Evolutionary conservation across 2,888 invertebrate species (phyloP), one percentile per base, ranked within the genome.

Genomic region (Neria commutata): DNA sequence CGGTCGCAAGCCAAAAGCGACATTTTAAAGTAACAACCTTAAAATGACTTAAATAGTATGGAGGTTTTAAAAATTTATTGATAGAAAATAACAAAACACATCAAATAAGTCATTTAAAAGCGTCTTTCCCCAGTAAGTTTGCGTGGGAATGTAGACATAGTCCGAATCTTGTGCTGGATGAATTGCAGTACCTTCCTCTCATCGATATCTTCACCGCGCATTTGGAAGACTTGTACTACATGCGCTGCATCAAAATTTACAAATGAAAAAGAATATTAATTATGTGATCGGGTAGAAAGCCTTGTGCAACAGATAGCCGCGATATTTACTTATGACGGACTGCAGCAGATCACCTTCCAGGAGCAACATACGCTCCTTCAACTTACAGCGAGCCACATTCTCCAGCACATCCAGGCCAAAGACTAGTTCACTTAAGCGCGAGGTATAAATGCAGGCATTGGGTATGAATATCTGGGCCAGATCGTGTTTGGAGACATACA

Each of bases 371-470:
- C 66, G 66, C 50, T 76, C 70, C 52, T 63, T 60, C 0, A 58
- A 58, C 33, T 67, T 66, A 0, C 67, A 63, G 11, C 66, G 58
- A 4, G 75, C 74, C n/a, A 76, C 71, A 45, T 65, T 69, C 24
- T 66, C 69, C 16, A 77, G 49, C 26, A 64, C 61, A 8, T 74
- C 73, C 49, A 72, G 67, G 19, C 80, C 79, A 70, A 82, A 77
- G 4, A 82, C 73, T 49, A 82, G 67, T 54, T 81, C 78, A 49
- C 75, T 72, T 0, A 82, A 64, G 5, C 79, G 75, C 0, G 75
- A 77, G 2, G 80, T 78, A 49, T 82, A 82, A 19, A 81, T 71
- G 16, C 76, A 71, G 16, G 81, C 74, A 62, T 79, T 76, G 10
- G 74, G 72, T 29, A 78, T 75, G 54, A 76, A 76, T 1, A 80